Base-by-base conservation (phyloP, 2,113 vertebrate species). In the Apistogramma diplotaenia region DNA sequence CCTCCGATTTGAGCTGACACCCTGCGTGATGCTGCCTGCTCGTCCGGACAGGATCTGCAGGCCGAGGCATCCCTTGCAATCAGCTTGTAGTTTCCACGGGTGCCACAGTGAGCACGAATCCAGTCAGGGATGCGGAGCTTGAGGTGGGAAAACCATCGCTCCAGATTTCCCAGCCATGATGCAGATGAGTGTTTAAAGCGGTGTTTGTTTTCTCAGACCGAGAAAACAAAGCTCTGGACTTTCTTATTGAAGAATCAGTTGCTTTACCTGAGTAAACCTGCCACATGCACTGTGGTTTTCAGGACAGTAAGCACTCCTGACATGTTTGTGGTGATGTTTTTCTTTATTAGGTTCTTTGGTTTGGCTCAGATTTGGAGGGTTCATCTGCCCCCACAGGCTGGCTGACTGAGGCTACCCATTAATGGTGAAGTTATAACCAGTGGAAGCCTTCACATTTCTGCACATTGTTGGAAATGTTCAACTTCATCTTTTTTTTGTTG, bases 1-100 rank as follows among this genome's bases (percentile, higher is more conserved):
- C 72, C 82, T 87, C 27, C 83, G 21, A 77, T 59, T 46, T 15
- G 11, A 56, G 58, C 54, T 46, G 74, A 70, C 72, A 54, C 35
- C n/a, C 65, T 76, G 74, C 27, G 2, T 51, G 79, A 57, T 53
- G 53, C 10, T 35, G 18, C 70, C 62, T 27, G 49, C 29, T 25
- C 74, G 62, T 13, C 37, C 37, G 37, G 37, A 40, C 37, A 10
- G 61, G 60, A 31, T 60, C 40, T 40, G 25, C 5, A 76, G 21
- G 15, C 65, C n/a, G 23, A 74, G 19, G 19, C 19, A 49, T 58
- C 25, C 53, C 59, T 58, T 87, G 61, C 55, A 54, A 65, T 43
- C 53, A 37, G 43, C 21, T 25, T 65, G 21, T 33, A 25, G 56
- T 27, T 29, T 67, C 29, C 25, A 67, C 15, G 0, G 62, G 23